Conservation (phyloP, 2,797 vertebrate genomes). For the Gymnoscopelus braueri region DNA sequence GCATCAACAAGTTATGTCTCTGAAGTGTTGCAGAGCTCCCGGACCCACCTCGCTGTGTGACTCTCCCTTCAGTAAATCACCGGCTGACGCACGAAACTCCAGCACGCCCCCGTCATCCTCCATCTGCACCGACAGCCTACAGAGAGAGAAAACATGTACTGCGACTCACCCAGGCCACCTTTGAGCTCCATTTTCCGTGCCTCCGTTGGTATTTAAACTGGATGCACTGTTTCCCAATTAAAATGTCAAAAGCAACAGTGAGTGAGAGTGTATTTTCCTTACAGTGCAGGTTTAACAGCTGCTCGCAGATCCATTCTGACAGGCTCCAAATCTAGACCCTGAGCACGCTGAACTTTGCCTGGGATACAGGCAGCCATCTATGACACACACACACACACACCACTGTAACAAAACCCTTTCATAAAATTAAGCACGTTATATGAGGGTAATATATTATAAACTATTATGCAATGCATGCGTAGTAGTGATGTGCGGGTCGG, state of each 20-base stretch:
- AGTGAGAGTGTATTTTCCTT: conserved; percentile 67
- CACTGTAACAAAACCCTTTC: conserved; percentile 4
- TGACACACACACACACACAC: conserved; percentile 33
- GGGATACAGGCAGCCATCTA: conserved; percentile 79
- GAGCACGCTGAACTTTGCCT: conserved; percentile 78
- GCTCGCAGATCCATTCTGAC: conserved; percentile 84
- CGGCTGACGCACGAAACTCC: conserved; percentile 83
- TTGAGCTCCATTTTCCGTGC: conserved; percentile 40
- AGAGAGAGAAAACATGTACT: conserved; percentile 36
- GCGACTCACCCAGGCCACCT: conserved; percentile 54
- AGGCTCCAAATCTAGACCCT: conserved; percentile 79
- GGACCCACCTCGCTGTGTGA: conserved; percentile 65
- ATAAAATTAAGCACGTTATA: neutral
- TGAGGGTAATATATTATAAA: neutral
- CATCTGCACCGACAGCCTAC: conserved; percentile 86
- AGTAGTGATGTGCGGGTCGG: no score
- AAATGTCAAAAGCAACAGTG: no score
- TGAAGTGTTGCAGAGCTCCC: conserved; percentile 20
- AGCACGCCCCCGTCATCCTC: conserved; percentile 73
- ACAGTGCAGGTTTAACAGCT: conserved; percentile 83
- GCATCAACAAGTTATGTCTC: conserved; percentile 1
- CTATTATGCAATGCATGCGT: neutral
- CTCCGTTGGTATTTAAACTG: conserved; percentile 60
- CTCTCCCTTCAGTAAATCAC: conserved; percentile 82
- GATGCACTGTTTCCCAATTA: conserved; percentile 26